Percentiles rank a stretch among this genome's conserved stretches.
These are phyloP conservation scores for Picathartes gymnocephalus DNA, from an alignment of 2,113 vertebrate genomes.

Conservation along the genomic window DNA sequence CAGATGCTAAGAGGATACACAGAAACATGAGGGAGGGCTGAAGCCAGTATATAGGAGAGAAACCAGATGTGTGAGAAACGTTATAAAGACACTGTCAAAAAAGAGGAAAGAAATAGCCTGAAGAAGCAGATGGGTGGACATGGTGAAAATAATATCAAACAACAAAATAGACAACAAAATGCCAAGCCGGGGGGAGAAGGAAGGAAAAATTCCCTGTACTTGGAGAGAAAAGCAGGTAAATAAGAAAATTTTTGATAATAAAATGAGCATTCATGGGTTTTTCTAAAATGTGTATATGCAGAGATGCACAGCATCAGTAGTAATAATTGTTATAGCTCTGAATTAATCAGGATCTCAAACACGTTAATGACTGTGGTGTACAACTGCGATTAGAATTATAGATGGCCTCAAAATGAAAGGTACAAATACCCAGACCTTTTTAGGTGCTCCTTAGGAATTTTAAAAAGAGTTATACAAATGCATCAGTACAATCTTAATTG, in stretches of 20 bases:
- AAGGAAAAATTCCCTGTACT: background rate
- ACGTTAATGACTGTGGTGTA: background rate
- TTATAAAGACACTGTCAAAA: conserved; percentile 36
- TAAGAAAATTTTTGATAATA: background rate
- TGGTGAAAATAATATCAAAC: conserved; percentile 29
- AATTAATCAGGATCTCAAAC: background rate
- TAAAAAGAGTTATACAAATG: background rate
- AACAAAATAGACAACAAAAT: conserved; percentile 29
- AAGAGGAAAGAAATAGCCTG: background rate
- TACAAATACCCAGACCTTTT: background rate
- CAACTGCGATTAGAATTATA: background rate
- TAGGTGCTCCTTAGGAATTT: background rate
- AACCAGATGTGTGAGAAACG: conserved; percentile 47
- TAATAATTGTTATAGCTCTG: background rate
- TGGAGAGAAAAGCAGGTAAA: background rate
- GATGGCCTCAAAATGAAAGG: background rate
- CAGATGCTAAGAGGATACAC: conserved; percentile 60
- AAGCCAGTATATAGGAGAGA: background rate
- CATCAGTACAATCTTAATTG: background rate
- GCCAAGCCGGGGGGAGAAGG: fast-evolving
- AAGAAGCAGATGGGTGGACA: conserved; percentile 55
- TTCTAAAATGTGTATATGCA: background rate
- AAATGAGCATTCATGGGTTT: background rate
- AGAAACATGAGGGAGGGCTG: conserved; percentile 55
- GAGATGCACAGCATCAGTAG: background rate